Conservation (phyloP, 1,140 invertebrate genomes). For the Maniola jurtina region DNA sequence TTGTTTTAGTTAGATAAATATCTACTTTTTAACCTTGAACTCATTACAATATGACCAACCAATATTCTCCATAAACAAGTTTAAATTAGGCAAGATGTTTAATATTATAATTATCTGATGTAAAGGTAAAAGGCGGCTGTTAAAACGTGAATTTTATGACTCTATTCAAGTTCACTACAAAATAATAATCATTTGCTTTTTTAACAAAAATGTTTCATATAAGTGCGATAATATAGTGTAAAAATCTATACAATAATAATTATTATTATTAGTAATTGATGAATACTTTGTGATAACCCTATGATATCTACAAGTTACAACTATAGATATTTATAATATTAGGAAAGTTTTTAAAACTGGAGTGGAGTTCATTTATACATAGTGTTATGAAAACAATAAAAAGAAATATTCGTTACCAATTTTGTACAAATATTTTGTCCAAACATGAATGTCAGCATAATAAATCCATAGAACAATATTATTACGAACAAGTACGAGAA, state of each 20-base stretch:
- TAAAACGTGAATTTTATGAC: not conserved
- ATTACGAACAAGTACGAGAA: no score
- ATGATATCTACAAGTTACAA: not conserved
- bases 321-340: not conserved
- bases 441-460: no score
- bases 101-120: not conserved
- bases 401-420: no score
- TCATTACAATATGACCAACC: not conserved
- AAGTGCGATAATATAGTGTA: no score
- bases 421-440: no score
- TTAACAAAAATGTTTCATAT: no score
- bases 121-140: conserved; percentile 9
- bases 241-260: no score
- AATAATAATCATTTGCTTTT: no score
- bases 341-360: not conserved
- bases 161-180: not conserved
- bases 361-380: not conserved
- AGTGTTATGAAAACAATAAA: no score
- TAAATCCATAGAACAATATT: no score
- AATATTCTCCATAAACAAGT: not conserved
- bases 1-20: no score
- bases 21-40: not conserved
- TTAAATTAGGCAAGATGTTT: not conserved
- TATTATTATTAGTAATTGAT: no score
- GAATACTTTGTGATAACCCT: not conserved